Conservation (phyloP, 2,113 vertebrate genomes). For the Perca schrenkii region DNA sequence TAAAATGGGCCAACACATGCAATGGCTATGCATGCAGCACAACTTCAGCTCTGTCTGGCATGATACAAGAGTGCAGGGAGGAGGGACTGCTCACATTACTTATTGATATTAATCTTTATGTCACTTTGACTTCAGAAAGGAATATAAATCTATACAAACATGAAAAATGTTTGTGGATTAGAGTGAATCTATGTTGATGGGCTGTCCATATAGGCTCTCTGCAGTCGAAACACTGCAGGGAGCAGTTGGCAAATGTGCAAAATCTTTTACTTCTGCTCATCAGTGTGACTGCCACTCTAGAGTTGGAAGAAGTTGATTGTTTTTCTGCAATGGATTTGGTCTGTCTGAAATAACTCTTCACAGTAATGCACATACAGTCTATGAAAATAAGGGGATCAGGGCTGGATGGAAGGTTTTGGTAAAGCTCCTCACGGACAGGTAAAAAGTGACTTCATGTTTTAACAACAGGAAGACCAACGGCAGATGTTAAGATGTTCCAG, state of each 20-base stretch:
- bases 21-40: background rate
- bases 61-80: background rate
- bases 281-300: background rate
- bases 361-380: background rate
- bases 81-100: background rate
- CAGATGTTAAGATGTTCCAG: background rate
- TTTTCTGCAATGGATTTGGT: background rate
- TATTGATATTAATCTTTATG: constrained; percentile 12
- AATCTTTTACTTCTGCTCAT: background rate
- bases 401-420: background rate
- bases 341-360: background rate
- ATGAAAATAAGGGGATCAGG: background rate
- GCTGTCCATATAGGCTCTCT: background rate
- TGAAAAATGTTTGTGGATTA: background rate
- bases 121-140: constrained; percentile 15
- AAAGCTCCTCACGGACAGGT: background rate
- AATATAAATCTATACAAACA: constrained; percentile 6
- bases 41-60: no score
- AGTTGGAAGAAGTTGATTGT: background rate
- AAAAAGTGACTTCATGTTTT: background rate
- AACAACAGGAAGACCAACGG: background rate
- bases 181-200: background rate
- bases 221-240: constrained; percentile 3
- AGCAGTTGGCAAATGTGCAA: constrained; percentile 13
- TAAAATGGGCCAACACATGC: background rate